Evolutionary conservation across 2,113 vertebrate species (phyloP), one percentile per base, ranked within the genome.

Genomic region (Indicator maculatus): DNA sequence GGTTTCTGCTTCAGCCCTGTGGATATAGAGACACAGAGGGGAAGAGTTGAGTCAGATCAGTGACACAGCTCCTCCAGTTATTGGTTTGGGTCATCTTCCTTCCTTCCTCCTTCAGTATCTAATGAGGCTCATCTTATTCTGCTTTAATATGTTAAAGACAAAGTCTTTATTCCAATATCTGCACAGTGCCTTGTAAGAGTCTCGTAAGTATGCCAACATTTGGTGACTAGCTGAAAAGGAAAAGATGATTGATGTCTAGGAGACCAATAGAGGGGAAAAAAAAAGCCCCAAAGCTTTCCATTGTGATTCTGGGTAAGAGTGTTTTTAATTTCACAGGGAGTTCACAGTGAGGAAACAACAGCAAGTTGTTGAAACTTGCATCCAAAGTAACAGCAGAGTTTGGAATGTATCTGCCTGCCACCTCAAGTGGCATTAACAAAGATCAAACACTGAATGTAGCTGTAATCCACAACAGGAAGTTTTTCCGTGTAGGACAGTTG

Each of bases 401-500:
- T 83, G 63, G 81, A 88, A 90, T 61, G 76, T 74, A 76, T 66
- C 88, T 86, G 59, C 86, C 76, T 86, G 63, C 86, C 76, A 39
- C 24, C 33, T 76, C 63, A 67, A 69, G 45, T 55, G n/a, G 85
- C 70, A 41, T 89, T 89, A 81, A 85, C 71, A 76, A 63, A 77
- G 87, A 83, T 71, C 33, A 90, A 88, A 67, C 44, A 60, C 3
- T 89, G 83, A 93, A 81, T 83, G 66, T 88, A 92, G 38, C 31
- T 63, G 33, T 61, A 44, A 87, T 61, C 61, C 75, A 89, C 81
- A 73, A 74, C 56, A 58, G 75, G 86, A 72, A 88, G 94, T 92
- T 97, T 91, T 97, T 89, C 96, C 97, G 83, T 95, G 91, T 96
- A 94, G 93, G 91, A 66, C 93, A 97, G 87, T 91, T 97, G 95